Conservation (phyloP, 2,113 vertebrate genomes). For the Archilochus colubris region DNA sequence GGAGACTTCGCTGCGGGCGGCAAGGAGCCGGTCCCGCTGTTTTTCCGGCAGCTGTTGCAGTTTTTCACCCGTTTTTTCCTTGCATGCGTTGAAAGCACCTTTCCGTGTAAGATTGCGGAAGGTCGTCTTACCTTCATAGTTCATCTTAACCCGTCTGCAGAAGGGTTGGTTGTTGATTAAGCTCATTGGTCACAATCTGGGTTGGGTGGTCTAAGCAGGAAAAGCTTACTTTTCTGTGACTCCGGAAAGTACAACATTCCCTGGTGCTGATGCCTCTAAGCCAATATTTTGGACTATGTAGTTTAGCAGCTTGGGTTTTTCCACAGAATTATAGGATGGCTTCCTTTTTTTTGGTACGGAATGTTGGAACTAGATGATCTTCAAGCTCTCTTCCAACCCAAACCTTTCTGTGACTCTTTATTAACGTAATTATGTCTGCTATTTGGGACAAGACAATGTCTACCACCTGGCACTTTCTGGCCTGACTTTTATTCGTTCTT, state of each 20-base stretch:
- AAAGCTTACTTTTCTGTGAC: accelerated
- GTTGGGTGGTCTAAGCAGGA: not conserved
- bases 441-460: not conserved
- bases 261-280: not conserved
- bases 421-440: not conserved
- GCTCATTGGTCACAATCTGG: accelerated
- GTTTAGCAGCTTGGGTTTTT: not conserved
- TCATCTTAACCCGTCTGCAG: accelerated
- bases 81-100: accelerated
- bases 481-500: not conserved
- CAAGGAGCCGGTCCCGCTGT: not conserved
- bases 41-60: not conserved
- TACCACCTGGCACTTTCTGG: not conserved
- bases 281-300: accelerated
- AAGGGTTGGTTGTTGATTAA: accelerated
- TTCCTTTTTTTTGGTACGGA: no score
- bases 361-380: no score
- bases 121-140: accelerated
- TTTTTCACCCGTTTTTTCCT: accelerated
- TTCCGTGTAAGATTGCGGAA: not conserved
- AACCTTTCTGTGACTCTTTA: no score
- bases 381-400: no score
- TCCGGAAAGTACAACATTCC: accelerated
- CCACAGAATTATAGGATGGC: not conserved
- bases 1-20: not conserved